Evolutionary conservation across 2,113 vertebrate genomes (phyloP).

Genomic region (Caloenas nicobarica): DNA sequence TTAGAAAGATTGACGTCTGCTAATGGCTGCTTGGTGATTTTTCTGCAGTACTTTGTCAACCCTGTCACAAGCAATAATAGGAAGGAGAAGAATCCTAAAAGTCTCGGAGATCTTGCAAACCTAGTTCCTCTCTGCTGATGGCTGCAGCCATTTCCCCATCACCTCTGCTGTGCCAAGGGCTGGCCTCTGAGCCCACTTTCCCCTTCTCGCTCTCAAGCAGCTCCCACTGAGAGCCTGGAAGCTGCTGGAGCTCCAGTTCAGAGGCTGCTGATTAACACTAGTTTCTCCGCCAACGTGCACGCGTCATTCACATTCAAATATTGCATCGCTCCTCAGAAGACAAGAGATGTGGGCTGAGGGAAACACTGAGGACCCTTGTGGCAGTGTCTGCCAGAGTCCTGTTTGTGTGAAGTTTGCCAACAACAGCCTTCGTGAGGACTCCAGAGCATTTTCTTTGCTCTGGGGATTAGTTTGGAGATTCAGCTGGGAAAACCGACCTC

Average conservation of each 20-base stretch:
- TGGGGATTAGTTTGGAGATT: not conserved
- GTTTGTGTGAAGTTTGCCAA: constrained; percentile 45
- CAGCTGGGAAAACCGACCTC: not conserved
- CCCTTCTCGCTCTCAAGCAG: not conserved
- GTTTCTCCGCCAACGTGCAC: not conserved
- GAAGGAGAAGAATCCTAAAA: not conserved
- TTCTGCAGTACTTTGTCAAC: constrained; percentile 24
- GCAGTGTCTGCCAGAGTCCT: not conserved
- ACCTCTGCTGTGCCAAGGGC: not conserved
- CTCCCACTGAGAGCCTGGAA: not conserved
- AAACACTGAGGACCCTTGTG: constrained; percentile 30
- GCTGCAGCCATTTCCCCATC: not conserved
- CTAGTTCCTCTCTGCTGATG: not conserved
- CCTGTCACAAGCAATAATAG: not conserved
- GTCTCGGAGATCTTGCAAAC: not conserved
- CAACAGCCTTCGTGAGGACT: not conserved
- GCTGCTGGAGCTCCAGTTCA: not conserved
- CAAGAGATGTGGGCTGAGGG: not conserved
- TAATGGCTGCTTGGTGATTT: constrained; percentile 16
- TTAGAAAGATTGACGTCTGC: not conserved
- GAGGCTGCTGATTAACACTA: constrained; percentile 32
- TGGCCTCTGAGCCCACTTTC: not conserved
- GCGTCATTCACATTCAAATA: constrained; percentile 50
- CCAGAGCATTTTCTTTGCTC: not conserved
- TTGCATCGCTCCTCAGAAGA: not conserved